Evolutionary conservation across 1,140 invertebrate genomes (phyloP).

Genomic region (Drosophila ficusphila): DNA sequence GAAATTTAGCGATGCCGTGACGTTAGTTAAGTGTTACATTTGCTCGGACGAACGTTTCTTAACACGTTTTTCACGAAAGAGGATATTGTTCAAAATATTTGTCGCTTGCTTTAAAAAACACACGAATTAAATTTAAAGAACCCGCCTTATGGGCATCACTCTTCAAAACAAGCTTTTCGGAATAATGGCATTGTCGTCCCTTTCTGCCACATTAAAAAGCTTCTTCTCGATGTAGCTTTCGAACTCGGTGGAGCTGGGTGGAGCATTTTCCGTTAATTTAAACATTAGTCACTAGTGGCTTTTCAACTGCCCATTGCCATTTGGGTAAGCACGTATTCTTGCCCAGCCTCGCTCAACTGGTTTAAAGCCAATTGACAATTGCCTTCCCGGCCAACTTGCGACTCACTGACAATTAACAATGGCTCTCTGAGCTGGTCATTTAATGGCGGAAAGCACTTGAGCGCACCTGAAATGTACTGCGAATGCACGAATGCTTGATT

Average conservation of each 20-base stretch:
- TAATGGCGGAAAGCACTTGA: conserved; percentile 17
- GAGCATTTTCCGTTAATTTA: conserved; percentile 20
- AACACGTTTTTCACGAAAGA: too few relatives aligned
- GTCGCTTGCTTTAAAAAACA: too few relatives aligned
- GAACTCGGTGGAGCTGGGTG: too few relatives aligned
- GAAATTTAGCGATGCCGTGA: too few relatives aligned
- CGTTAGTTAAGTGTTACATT: too few relatives aligned
- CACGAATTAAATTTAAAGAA: background rate
- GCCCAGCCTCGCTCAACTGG: background rate
- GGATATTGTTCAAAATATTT: background rate
- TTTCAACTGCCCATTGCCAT: background rate
- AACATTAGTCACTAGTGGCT: background rate
- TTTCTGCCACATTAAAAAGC: background rate
- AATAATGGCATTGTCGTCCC: background rate
- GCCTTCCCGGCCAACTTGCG: background rate
- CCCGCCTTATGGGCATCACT: conserved; percentile 54
- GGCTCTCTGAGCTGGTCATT: background rate
- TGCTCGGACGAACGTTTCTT: too few relatives aligned
- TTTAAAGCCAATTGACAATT: conserved; percentile 13
- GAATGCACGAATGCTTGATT: conserved; percentile 5
- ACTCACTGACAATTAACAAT: background rate
- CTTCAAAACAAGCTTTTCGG: background rate
- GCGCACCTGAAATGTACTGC: conserved; percentile 5
- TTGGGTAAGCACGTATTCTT: background rate
- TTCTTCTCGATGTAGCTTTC: background rate